Evolutionary conservation across 2,113 vertebrate genomes (phyloP).

Genomic region (Campylomormyrus numenius): DNA sequence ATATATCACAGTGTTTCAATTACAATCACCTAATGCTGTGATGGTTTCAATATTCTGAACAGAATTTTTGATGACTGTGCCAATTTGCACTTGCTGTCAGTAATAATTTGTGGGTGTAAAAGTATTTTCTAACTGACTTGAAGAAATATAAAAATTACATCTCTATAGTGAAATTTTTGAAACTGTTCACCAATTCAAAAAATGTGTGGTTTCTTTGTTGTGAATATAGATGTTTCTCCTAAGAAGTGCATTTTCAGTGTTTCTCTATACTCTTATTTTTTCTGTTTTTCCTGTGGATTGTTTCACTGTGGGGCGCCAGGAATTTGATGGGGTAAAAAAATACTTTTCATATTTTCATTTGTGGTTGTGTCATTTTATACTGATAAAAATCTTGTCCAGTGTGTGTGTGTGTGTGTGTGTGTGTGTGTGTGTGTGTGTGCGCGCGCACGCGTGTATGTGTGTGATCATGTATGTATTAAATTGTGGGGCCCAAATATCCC

Average conservation of each 20-base stretch:
- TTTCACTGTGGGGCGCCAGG: slow-evolving; percentile 66
- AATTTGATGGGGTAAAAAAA: slow-evolving; percentile 73
- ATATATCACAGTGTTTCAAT: neutral
- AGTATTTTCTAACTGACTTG: neutral
- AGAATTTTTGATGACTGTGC: neutral
- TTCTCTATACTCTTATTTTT: slow-evolving; percentile 58
- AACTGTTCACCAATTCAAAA: slow-evolving; percentile 25
- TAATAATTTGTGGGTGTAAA: neutral
- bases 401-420: neutral
- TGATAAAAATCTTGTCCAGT: neutral
- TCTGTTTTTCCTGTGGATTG: slow-evolving; percentile 69
- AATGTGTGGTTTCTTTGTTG: slow-evolving; percentile 54
- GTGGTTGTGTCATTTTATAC: slow-evolving; percentile 19
- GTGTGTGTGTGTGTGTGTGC: neutral
- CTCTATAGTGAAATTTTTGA: slow-evolving; percentile 12
- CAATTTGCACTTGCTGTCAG: neutral
- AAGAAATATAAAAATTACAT: neutral
- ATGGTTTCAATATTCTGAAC: neutral
- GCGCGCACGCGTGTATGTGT: neutral
- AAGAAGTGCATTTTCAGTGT: slow-evolving; percentile 43
- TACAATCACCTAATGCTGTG: neutral
- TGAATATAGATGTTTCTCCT: slow-evolving; percentile 51
- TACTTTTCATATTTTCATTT: slow-evolving; percentile 34
- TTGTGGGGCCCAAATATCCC: neutral
- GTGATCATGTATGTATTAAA: neutral